These are phyloP conservation scores for Diadophis punctatus DNA, from an alignment of 2,113 vertebrate genomes.

Conservation along the genomic window DNA sequence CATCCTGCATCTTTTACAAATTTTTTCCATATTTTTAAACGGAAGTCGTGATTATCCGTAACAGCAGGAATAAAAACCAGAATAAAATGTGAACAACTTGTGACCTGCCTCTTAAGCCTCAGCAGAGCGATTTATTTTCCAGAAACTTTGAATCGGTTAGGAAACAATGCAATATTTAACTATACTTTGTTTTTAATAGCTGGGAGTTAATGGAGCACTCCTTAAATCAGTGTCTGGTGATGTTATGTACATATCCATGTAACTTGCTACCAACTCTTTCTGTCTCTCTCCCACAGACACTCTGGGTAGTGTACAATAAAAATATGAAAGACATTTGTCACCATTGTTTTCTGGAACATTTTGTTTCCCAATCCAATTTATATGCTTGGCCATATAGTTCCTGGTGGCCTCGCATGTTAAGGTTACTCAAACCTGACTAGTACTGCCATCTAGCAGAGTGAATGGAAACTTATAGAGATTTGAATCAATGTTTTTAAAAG, in stretches of 20 bases:
- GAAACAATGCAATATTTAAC: background rate
- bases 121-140: background rate
- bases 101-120: background rate
- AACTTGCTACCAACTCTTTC: background rate
- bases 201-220: background rate
- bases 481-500: conserved; percentile 3
- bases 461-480: background rate
- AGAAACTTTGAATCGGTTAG: background rate
- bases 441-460: background rate
- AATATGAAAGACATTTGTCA: background rate
- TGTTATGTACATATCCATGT: background rate
- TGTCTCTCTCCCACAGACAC: background rate
- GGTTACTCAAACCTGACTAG: background rate
- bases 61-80: background rate
- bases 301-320: background rate
- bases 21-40: background rate
- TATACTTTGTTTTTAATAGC: background rate
- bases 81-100: background rate
- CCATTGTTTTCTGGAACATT: background rate
- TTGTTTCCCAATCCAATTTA: background rate
- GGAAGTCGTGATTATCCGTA: background rate
- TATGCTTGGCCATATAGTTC: background rate
- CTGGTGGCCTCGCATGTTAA: background rate
- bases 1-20: background rate
- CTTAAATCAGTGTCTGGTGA: background rate